Evolutionary conservation across 2,113 vertebrate genomes (phyloP), one percentile per base, ranked within the genome.

Genomic region (Cromileptes altivelis): DNA sequence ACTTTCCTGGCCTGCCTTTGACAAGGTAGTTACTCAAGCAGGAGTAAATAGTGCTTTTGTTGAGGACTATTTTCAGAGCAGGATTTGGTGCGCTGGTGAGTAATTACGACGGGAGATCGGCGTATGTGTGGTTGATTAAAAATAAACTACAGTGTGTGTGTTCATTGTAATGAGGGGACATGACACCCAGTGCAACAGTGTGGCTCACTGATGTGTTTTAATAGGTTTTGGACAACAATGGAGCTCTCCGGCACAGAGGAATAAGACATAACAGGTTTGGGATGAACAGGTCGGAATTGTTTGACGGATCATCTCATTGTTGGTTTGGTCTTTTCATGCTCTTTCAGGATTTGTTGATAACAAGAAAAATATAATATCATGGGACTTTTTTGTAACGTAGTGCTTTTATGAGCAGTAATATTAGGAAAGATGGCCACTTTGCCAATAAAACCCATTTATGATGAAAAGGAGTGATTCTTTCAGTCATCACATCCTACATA

Each of bases 151-250:
- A 30, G 11, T 47, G 25, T 27, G 14, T 6, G 9, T 23, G 40
- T 49, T 33, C 53, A 72, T 19, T 33, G 37, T 49, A 30, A 72
- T 64, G 25, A 61, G 25, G 15, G 42, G 53, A 23, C 47, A 61
- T 78, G 45, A 57, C 13, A 49, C 37, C 14, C 18, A 23, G 14
- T 58, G 25, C 53, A 67, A 50, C 55, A n/a, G 23, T 30, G 49
- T 23, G 49, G 42, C 21, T 70, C 55, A 37, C 23, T 78, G 14
- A 23, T 78, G 19, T 25, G 10, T 50, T 79, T 18, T 37, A 60
- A 37, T 56, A 57, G 75, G 11, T 50, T 52, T 53, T 50, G 30
- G 33, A 63, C n/a, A 42, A 65, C 6, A 33, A 11, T 49, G 40
- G 11, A 50, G 19, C 52, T 73, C 37, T 33, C 2, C 19, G 0